phyloP scores from a whole-genome alignment of 2,888 invertebrate species.

The Apotomis betuletana region DNA sequence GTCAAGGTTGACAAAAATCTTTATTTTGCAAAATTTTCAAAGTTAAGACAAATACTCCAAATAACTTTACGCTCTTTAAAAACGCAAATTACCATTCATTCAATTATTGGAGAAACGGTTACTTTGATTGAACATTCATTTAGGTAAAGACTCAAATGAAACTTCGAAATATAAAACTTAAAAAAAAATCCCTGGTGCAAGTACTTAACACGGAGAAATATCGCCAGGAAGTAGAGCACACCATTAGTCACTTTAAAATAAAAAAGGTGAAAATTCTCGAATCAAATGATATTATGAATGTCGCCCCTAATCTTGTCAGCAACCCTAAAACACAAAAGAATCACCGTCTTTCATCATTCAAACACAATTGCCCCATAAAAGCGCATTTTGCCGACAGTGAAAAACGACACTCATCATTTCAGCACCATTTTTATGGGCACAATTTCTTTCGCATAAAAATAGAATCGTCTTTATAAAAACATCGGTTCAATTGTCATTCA shows the following conservation, averaged over 20 bases:
- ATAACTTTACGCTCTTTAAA: too few species aligned
- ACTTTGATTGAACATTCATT: too few species aligned
- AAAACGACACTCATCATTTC: conserved; percentile 81
- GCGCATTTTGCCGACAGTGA: conserved; percentile 77
- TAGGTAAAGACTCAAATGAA: too few species aligned
- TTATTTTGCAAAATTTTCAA: too few species aligned
- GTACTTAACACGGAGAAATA: not conserved
- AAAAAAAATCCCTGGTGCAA: too few species aligned
- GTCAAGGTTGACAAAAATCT: too few species aligned
- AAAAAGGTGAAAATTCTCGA: conserved; percentile 24
- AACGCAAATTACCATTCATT: too few species aligned
- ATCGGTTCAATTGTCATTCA: conserved; percentile 84
- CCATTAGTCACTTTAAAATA: conserved; percentile 19
- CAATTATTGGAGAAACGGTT: too few species aligned
- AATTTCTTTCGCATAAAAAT: conserved; percentile 83
- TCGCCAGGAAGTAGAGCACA: not conserved
- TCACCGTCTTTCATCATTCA: conserved; percentile 64
- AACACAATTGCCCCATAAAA: conserved; percentile 78
- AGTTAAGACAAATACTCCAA: too few species aligned
- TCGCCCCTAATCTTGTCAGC: conserved; percentile 36
- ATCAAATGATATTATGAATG: conserved; percentile 32
- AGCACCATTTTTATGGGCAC: conserved; percentile 79
- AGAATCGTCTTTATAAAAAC: conserved; percentile 82
- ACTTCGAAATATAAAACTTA: too few species aligned
- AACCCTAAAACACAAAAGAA: conserved; percentile 46